Conservation (phyloP, 2,113 vertebrate genomes). For the Grammomys dolichurus region DNA sequence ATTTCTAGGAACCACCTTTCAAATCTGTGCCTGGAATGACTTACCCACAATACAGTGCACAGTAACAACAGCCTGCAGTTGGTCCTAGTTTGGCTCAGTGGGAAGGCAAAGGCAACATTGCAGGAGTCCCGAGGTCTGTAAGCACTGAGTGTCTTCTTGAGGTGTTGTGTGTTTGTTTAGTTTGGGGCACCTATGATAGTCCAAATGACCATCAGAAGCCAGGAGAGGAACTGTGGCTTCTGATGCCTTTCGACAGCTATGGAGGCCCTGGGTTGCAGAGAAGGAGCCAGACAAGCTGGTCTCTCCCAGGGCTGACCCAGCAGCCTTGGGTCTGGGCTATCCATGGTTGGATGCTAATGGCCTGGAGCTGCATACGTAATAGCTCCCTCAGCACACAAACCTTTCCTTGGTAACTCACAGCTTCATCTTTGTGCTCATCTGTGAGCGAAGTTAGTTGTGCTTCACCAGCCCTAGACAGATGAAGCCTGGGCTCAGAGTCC, state of each 20-base stretch:
- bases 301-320: accelerated
- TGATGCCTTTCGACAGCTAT: neutral
- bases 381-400: accelerated
- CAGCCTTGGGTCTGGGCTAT: neutral
- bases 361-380: neutral
- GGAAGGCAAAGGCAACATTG: conserved; percentile 17
- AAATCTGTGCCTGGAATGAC: neutral
- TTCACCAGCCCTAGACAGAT: neutral
- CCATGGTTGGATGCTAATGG: too few species aligned
- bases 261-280: neutral
- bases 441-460: neutral
- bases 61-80: neutral
- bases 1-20: neutral
- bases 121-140: neutral
- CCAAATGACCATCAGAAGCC: neutral
- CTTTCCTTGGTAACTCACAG: neutral
- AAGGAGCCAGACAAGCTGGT: neutral
- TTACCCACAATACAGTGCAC: neutral
- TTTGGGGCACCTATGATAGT: conserved; percentile 4
- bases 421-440: neutral
- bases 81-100: neutral
- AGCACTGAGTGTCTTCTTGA: neutral
- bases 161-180: conserved; percentile 37
- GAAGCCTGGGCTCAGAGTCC: neutral
- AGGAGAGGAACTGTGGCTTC: neutral